Evolutionary conservation across 2,888 invertebrate species (phyloP), one percentile per base, ranked within the genome.

Genomic region (Icerya purchasi): DNA sequence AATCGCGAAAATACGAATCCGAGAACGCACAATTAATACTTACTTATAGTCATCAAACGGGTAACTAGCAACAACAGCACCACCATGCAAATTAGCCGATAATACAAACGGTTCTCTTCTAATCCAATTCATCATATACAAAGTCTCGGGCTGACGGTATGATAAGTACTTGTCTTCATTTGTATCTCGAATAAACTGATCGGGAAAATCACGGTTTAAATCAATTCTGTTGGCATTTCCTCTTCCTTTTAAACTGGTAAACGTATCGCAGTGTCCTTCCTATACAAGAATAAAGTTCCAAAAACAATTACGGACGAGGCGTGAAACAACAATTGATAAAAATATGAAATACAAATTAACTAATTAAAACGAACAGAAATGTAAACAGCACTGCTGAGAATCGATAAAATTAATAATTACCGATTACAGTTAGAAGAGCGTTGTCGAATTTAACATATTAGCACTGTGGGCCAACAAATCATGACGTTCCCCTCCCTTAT

Each of bases 1-100:
- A 56, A n/a, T 18, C 10, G 49, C 50, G 20, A 21, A 49, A 56
- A 49, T 49, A 56, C 3, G 2, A n/a, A n/a, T n/a, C 22, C 21
- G 14, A 19, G n/a, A n/a, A 23, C 50, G 52, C 5, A 20, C 50
- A 57, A 14, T 36, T n/a, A 63, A 62, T 52, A 70, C 72, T 73
- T 74, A 86, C 86, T 77, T 77, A 8, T 64, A 83, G 71, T 90
- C 84, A 72, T 93, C 96, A 69, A 80, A 99, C 0, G 98, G 98
- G 73, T 96, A 98, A 71, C 96, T 97, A 57, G 94, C 96, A 1
- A 98, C 97, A 1, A 98, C 77, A 49, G 96, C 91, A 2, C 94
- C 94, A n/a, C 92, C 94, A 70, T 94, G 94, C 56, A 94, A 77
- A 72, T 94, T 96, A 1, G 87, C 93, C 0, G 93, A 94, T 56